Evolutionary conservation across 2,888 invertebrate species (phyloP).

Genomic region (Seira sanloemensis): DNA sequence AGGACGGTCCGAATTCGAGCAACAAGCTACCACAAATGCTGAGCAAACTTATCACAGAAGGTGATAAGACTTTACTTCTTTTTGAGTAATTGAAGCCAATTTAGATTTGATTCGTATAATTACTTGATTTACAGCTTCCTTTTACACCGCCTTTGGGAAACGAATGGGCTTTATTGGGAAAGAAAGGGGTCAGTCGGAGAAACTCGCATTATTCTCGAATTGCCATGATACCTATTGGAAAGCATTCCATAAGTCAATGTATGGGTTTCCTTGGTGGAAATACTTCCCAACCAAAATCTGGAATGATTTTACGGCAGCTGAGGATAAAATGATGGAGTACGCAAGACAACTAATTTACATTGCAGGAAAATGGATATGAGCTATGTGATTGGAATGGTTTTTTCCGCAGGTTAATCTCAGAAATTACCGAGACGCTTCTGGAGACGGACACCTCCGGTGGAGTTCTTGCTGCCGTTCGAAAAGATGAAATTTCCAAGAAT

Average conservation of each 20-base stretch:
- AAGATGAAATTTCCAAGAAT: constrained; percentile 87
- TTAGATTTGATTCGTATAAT: not conserved
- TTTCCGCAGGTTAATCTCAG: not conserved
- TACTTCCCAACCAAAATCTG: constrained; percentile 85
- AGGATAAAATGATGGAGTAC: constrained; percentile 86
- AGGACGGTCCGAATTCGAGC: constrained; percentile 78
- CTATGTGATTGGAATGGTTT: not conserved
- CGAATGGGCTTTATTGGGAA: constrained; percentile 85
- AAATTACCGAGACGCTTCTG: constrained; percentile 77
- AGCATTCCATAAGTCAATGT: constrained; percentile 75
- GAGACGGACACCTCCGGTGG: constrained; percentile 83
- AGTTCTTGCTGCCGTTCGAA: constrained; percentile 74
- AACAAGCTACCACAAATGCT: constrained; percentile 84
- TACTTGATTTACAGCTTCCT: constrained; percentile 78
- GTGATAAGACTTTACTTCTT: too few relatives aligned
- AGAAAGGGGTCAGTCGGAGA: constrained; percentile 77
- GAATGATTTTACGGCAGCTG: constrained; percentile 83
- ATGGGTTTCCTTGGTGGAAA: constrained; percentile 89
- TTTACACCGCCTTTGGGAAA: constrained; percentile 60
- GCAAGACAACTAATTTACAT: not conserved
- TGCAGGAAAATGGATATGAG: not conserved
- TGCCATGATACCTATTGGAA: constrained; percentile 65
- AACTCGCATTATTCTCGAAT: constrained; percentile 54
- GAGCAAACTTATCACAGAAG: constrained; percentile 87
- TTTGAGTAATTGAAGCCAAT: constrained; percentile 77